These are phyloP conservation scores for Drosophila sulfurigaster DNA, from an alignment of 1,140 invertebrate species.

Conservation along the genomic window DNA sequence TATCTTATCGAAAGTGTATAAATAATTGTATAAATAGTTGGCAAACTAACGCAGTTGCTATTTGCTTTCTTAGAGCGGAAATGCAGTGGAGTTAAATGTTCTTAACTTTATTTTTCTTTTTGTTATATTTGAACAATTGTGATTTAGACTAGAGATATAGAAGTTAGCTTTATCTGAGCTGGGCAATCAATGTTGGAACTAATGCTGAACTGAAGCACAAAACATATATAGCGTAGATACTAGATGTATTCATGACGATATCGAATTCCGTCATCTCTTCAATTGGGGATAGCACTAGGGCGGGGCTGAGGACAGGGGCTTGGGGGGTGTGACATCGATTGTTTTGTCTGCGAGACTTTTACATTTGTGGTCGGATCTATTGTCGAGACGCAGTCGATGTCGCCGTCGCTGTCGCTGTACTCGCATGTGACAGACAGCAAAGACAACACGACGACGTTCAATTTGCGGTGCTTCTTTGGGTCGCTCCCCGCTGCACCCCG, in stretches of 20 bases:
- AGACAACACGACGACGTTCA: slow-evolving; percentile 36
- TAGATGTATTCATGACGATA: slow-evolving; percentile 36
- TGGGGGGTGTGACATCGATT: slow-evolving; percentile 25
- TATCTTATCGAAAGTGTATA: neutral
- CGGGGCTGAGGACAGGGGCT: slow-evolving; percentile 2
- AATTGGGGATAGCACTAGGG: slow-evolving; percentile 10
- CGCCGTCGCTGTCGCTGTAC: neutral
- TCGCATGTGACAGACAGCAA: neutral
- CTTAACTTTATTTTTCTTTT: too few species aligned
- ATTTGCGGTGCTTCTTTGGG: slow-evolving; percentile 39
- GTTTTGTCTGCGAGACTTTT: slow-evolving; percentile 36
- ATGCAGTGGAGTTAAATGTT: neutral
- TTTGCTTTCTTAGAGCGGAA: neutral
- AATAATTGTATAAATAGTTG: too few species aligned
- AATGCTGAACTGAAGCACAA: neutral
- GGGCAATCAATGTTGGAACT: slow-evolving; percentile 18
- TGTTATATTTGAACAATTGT: neutral
- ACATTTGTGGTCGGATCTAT: slow-evolving; percentile 27
- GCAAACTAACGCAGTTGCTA: neutral
- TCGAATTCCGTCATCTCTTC: slow-evolving; percentile 44
- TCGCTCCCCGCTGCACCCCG: neutral
- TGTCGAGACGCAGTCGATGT: slow-evolving; percentile 24
- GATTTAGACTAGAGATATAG: neutral
- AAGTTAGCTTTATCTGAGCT: neutral
- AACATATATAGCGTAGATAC: slow-evolving; percentile 3